phyloP scores from a whole-genome alignment of 2,888 invertebrate genomes.

The Clivina fossor region DNA sequence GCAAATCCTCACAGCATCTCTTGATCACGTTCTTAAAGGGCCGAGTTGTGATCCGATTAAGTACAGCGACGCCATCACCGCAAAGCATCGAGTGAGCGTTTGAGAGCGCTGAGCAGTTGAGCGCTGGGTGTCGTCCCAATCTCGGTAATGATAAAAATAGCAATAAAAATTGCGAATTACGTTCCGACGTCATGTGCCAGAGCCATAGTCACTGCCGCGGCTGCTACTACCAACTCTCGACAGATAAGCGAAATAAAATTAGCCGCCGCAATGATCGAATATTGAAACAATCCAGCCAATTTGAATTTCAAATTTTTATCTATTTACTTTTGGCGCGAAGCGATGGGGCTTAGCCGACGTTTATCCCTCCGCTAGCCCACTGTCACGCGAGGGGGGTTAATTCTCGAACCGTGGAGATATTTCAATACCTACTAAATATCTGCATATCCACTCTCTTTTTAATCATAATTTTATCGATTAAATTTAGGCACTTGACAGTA shows the following conservation, averaged over 20 bases:
- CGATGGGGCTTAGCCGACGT: constrained; percentile 10
- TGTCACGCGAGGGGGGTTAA: constrained; percentile 22
- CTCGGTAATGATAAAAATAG: constrained; percentile 55
- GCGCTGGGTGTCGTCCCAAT: constrained; percentile 43
- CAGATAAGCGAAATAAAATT: constrained; percentile 61
- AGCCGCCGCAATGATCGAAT: constrained; percentile 67
- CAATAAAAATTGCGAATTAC: constrained; percentile 56
- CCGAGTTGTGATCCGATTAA: constrained; percentile 55
- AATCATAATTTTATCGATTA: no score
- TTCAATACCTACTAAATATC: no score
- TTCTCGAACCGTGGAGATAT: constrained; percentile 4
- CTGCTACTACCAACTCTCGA: constrained; percentile 4
- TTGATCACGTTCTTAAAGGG: constrained; percentile 54
- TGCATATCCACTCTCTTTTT: no score
- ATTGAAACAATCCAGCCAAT: constrained; percentile 55
- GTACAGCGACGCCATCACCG: constrained; percentile 49
- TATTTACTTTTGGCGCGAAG: constrained; percentile 47
- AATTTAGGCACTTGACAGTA: no score
- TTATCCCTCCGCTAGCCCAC: no score
- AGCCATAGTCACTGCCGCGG: constrained; percentile 17
- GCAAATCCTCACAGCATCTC: constrained; percentile 52
- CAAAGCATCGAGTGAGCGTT: no score
- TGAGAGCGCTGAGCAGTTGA: no score
- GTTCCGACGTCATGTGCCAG: no score
- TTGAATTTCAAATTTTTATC: constrained; percentile 52